Percentiles rank a stretch among this genome's conserved stretches.
Conservation (phyloP, 2,113 vertebrate genomes). For the Cephalopterus ornatus region DNA sequence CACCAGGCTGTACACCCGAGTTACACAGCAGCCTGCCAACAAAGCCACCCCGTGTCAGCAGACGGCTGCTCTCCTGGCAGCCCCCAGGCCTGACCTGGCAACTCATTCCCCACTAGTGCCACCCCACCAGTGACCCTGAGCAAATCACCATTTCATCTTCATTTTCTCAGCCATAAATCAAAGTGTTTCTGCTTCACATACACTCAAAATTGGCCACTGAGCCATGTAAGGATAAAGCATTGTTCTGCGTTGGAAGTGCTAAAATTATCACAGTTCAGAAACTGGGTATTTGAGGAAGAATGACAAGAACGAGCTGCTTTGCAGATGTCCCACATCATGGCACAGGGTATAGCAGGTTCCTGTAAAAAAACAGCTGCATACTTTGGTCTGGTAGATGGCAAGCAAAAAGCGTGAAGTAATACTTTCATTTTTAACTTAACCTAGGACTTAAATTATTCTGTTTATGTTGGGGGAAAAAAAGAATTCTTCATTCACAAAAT, state of each 20-base stretch:
- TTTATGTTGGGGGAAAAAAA: background rate
- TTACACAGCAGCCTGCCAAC: background rate
- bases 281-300: background rate
- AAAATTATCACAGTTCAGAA: background rate
- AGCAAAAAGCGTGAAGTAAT: background rate
- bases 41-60: background rate
- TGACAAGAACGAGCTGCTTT: background rate
- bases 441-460: background rate
- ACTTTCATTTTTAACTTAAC: background rate
- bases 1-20: background rate
- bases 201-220: background rate
- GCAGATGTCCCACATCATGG: background rate
- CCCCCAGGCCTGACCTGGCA: background rate
- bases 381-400: background rate
- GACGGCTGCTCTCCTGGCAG: background rate
- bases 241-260: background rate
- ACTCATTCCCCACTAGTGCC: background rate
- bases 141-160: background rate
- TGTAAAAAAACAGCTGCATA: background rate
- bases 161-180: background rate
- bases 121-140: background rate
- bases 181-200: background rate
- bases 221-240: background rate
- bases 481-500: background rate
- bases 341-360: background rate